phyloP scores from a whole-genome alignment of 2,113 vertebrate genomes.

The Martes martes region DNA sequence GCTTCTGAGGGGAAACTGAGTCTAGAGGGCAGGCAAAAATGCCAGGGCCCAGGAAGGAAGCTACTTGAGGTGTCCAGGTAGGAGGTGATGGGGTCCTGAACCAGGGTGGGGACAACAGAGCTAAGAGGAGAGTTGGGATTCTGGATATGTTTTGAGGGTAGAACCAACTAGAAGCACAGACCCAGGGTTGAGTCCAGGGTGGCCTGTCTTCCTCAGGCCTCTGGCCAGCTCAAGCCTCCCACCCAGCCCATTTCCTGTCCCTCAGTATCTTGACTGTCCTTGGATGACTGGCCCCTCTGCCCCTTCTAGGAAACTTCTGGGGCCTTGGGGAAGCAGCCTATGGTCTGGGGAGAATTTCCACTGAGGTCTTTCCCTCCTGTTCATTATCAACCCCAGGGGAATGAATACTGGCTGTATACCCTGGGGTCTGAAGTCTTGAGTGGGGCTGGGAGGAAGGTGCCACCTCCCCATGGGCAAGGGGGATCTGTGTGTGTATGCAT shows the following conservation, averaged over 20 bases:
- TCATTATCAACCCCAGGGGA: too few relatives aligned
- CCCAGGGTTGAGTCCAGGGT: neutral
- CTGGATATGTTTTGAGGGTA: neutral
- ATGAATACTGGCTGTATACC: neutral
- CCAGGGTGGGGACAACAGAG: neutral
- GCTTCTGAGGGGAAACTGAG: neutral
- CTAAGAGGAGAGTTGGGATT: neutral
- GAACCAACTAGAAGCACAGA: neutral
- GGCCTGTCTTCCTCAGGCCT: neutral
- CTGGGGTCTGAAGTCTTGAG: neutral
- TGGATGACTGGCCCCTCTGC: neutral
- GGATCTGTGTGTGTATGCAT: neutral
- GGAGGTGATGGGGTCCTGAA: neutral
- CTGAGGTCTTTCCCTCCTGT: neutral
- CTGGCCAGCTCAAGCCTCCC: neutral
- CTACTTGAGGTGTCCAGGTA: accelerated
- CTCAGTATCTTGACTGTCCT: neutral
- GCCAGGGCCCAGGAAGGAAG: neutral
- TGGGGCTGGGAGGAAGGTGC: neutral
- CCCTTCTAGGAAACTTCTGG: neutral
- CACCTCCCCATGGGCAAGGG: too few relatives aligned
- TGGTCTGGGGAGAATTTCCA: neutral
- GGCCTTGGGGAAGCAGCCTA: neutral
- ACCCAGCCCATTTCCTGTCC: accelerated
- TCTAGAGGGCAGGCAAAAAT: neutral